phyloP scores from a whole-genome alignment of 92 coral and sea anemone species.

The Nematostella vectensis region DNA sequence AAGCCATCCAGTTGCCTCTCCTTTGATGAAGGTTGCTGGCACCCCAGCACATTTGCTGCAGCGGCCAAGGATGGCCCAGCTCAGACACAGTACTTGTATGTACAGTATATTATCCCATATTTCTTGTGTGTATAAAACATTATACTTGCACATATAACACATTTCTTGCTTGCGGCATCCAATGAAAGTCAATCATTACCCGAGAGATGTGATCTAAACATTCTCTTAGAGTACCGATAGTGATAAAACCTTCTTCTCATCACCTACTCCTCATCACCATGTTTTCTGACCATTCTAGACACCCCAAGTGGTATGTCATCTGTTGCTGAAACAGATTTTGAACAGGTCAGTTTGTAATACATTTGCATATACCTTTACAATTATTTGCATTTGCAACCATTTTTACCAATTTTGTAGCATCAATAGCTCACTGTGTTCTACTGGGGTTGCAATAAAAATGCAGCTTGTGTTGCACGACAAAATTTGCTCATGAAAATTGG shows the following conservation, averaged over 20 bases:
- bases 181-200: too few species aligned
- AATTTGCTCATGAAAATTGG: not conserved
- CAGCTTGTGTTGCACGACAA: not conserved
- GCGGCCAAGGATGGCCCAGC: conserved; percentile 44
- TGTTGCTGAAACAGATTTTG: conserved; percentile 67
- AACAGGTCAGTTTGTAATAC: conserved; percentile 38
- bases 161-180: not conserved
- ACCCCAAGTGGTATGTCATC: conserved; percentile 90
- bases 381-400: not conserved
- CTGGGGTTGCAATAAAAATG: too few species aligned
- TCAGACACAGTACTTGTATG: conserved; percentile 84
- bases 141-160: not conserved
- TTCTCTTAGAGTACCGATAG: too few species aligned
- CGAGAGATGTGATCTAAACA: too few species aligned
- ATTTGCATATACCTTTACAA: not conserved
- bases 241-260: too few species aligned
- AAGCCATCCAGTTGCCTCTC: conserved; percentile 67
- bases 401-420: too few species aligned
- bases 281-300: too few species aligned
- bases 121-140: not conserved
- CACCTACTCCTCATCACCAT: too few species aligned
- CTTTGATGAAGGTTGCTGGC: conserved; percentile 49
- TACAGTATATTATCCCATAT: not conserved
- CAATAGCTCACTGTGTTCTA: too few species aligned
- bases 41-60: conserved; percentile 84